Evolutionary conservation across 2,113 vertebrate species (phyloP).

Genomic region (Ameiurus melas): DNA sequence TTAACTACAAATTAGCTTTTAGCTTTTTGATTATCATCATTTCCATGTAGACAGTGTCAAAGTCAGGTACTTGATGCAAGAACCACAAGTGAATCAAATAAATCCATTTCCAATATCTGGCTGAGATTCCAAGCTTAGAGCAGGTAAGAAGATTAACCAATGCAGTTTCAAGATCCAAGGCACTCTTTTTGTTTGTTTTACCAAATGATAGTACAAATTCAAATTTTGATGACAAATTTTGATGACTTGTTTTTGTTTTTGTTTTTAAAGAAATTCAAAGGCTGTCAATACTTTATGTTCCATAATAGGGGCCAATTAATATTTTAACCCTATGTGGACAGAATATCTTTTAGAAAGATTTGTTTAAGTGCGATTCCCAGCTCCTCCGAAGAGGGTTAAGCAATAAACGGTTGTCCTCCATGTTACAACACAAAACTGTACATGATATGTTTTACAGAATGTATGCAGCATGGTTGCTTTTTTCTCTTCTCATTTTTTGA

Average conservation of each 20-base stretch:
- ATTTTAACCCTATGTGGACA: constrained; percentile 84
- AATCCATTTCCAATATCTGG: constrained; percentile 67
- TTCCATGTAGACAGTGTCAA: constrained; percentile 73
- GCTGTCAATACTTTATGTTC: constrained; percentile 73
- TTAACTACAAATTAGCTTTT: constrained; percentile 82
- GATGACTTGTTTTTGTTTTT: constrained; percentile 70
- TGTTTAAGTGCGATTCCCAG: constrained; percentile 82
- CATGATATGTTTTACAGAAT: constrained; percentile 98
- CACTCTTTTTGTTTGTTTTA: constrained; percentile 87
- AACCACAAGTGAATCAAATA: constrained; percentile 68
- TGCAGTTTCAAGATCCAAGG: constrained; percentile 90
- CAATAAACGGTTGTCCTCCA: constrained; percentile 84
- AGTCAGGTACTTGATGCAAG: constrained; percentile 81
- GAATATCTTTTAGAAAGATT: constrained; percentile 81
- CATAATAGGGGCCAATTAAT: constrained; percentile 74
- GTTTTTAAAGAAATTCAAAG: constrained; percentile 81
- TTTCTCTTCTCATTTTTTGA: constrained; percentile 72
- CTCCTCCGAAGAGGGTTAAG: constrained; percentile 85
- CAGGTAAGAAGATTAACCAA: constrained; percentile 87
- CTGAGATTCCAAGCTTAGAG: constrained; percentile 80
- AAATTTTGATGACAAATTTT: constrained; percentile 72
- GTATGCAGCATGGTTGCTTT: constrained; percentile 92
- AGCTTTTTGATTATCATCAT: constrained; percentile 68
- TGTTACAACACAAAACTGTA: constrained; percentile 95
- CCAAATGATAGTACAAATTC: constrained; percentile 87